phyloP scores from a whole-genome alignment of 2,888 invertebrate species.

The Sinelater perroti region DNA sequence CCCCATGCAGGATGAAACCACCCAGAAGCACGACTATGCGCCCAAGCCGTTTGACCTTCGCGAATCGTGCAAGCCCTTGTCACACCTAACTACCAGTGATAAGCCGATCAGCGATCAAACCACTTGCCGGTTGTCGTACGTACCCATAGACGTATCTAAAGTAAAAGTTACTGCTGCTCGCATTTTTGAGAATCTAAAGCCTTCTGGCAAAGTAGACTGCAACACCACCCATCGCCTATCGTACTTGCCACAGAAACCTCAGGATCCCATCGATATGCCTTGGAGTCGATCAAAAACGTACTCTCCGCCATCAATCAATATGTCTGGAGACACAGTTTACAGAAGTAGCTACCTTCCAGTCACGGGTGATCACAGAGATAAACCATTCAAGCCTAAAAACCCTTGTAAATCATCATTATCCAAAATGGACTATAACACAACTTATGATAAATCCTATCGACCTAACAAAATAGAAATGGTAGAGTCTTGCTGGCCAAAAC shows the following conservation, averaged over 20 bases:
- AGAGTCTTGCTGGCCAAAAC: conserved; percentile 44
- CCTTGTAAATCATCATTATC: not conserved
- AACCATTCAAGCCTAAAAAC: conserved; percentile 11
- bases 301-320: conserved; percentile 21
- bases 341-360: conserved; percentile 62
- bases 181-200: not conserved
- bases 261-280: conserved; percentile 17
- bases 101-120: conserved; percentile 54
- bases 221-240: conserved; percentile 66
- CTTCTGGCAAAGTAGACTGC: conserved; percentile 27
- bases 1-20: conserved; percentile 71
- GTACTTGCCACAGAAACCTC: conserved; percentile 58
- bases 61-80: conserved; percentile 59
- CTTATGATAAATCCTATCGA: conserved; percentile 27
- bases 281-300: conserved; percentile 16
- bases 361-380: not conserved
- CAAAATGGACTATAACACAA: conserved; percentile 23
- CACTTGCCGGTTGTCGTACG: conserved; percentile 29
- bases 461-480: conserved; percentile 42
- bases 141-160: conserved; percentile 8
- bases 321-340: conserved; percentile 66
- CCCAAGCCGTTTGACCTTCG: conserved; percentile 63
- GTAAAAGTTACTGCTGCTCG: conserved; percentile 9
- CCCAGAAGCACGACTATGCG: conserved; percentile 71
- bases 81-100: conserved; percentile 58